phyloP scores from a whole-genome alignment of 2,888 invertebrate genomes.

The Platerodrilus igneus region DNA sequence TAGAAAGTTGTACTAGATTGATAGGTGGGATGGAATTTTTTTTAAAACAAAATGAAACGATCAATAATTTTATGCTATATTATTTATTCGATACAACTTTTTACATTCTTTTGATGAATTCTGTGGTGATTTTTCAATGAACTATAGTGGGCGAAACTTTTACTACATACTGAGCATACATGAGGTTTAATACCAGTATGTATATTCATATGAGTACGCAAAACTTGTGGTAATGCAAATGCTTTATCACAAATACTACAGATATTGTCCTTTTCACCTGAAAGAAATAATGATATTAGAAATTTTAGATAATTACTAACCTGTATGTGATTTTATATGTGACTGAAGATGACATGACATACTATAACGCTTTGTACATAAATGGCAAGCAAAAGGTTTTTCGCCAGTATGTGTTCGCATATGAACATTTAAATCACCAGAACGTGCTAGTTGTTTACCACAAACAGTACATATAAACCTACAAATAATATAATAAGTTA shows the following conservation, averaged over 20 bases:
- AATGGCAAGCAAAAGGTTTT: conserved; percentile 36
- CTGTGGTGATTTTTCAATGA: conserved; percentile 28
- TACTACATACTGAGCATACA: conserved; percentile 20
- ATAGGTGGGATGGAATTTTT: too few relatives aligned
- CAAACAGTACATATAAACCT: conserved; percentile 38
- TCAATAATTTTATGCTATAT: too few relatives aligned
- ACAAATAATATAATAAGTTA: conserved; percentile 15
- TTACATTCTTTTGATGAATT: conserved; percentile 22
- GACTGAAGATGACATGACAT: conserved; percentile 40
- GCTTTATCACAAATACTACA: conserved; percentile 29
- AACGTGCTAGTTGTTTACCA: conserved; percentile 37
- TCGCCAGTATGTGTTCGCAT: conserved; percentile 40
- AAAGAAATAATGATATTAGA: conserved; percentile 13
- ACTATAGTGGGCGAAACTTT: conserved; percentile 26
- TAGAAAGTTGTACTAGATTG: too few relatives aligned
- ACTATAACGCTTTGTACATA: conserved; percentile 37
- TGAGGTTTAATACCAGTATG: conserved; percentile 28
- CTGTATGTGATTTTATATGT: conserved; percentile 40
- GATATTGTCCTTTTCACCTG: conserved; percentile 31
- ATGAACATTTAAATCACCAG: conserved; percentile 39
- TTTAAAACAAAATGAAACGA: too few relatives aligned
- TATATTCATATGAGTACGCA: conserved; percentile 29
- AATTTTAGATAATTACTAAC: conserved; percentile 20
- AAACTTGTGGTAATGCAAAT: conserved; percentile 26
- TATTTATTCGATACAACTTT: neutral